Evolutionary conservation across 2,888 invertebrate species (phyloP), one percentile per base, ranked within the genome.

Genomic region (Bruchidius siliquastri): DNA sequence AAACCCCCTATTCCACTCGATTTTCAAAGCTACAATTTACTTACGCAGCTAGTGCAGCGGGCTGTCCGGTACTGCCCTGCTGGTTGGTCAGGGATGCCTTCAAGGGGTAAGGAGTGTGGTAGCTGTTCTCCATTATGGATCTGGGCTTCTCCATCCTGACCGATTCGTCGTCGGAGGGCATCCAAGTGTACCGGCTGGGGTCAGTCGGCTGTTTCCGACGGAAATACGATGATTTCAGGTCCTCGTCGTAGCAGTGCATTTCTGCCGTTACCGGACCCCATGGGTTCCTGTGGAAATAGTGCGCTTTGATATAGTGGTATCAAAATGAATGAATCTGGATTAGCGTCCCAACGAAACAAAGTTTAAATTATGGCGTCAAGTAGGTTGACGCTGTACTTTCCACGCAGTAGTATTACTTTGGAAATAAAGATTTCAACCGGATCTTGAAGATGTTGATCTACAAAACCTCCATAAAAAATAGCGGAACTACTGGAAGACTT

Each of bases 201-300:
- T 93, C 93, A 81, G 93, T 92, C 79, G 92, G 92, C 76, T 93
- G 93, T 84, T 94, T 90, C 78, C 94, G 89, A 74, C 94, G 90
- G 87, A 94, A 94, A 89, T 95, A 94, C 81, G 94, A 93, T 87
- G 91, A 92, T 83, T 93, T 93, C 87, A 93, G 86, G 84, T 94
- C 93, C 85, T 93, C 91, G 79, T 92, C 92, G 83, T 92, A 89
- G 80, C 89, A 88, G 80, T 88, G 90, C 79, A 91, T 87, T 85
- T 91, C 91, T 74, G 91, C 87, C 69, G 90, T 89, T 75, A 90
- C 87, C 70, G 90, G 90, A 69, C 88, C 86, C 86, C 90, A 91
- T 73, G 90, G 90, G 83, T 90, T 90, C 85, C 91, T 49, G 49
- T 1, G 49, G 13, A 49, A 49, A 49, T 13, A 49, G 18, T 13